These are phyloP conservation scores for Portunus trituberculatus DNA, from an alignment of 1,140 invertebrate species.

Conservation along the genomic window DNA sequence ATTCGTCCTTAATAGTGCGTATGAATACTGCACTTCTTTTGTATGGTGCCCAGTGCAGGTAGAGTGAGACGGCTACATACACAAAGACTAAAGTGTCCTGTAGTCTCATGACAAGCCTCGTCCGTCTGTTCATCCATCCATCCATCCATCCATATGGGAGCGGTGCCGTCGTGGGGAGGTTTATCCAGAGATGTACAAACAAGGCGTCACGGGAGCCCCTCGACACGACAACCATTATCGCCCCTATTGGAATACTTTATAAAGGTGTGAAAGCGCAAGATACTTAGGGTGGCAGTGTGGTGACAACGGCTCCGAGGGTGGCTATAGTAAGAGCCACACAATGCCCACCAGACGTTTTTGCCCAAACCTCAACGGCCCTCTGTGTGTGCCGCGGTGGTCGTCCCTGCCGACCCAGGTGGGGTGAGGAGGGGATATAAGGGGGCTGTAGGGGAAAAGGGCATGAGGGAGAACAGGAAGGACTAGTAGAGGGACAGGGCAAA, in stretches of 20 bases:
- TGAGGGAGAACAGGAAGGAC: constrained; percentile 13
- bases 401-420: constrained; percentile 27
- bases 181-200: constrained; percentile 42
- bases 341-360: constrained; percentile 26
- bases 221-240: constrained; percentile 16
- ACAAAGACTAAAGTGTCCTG: background rate
- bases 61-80: background rate
- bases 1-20: no score
- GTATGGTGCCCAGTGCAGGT: background rate
- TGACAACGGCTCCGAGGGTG: constrained; percentile 28
- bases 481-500: constrained; percentile 1
- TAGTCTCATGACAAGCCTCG: background rate
- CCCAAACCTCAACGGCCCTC: constrained; percentile 15
- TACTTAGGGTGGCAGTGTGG: constrained; percentile 20
- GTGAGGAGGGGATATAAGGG: background rate
- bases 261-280: constrained; percentile 38
- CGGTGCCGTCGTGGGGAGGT: background rate
- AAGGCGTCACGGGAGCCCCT: constrained; percentile 26
- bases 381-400: constrained; percentile 9
- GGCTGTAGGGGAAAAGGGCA: background rate
- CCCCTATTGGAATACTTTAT: constrained; percentile 42
- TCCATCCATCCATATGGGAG: background rate
- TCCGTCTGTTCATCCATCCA: background rate
- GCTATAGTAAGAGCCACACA: constrained; percentile 18
- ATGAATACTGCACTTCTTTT: background rate